Conservation (phyloP, 2,888 invertebrate genomes). For the Cantharis lateralis region DNA sequence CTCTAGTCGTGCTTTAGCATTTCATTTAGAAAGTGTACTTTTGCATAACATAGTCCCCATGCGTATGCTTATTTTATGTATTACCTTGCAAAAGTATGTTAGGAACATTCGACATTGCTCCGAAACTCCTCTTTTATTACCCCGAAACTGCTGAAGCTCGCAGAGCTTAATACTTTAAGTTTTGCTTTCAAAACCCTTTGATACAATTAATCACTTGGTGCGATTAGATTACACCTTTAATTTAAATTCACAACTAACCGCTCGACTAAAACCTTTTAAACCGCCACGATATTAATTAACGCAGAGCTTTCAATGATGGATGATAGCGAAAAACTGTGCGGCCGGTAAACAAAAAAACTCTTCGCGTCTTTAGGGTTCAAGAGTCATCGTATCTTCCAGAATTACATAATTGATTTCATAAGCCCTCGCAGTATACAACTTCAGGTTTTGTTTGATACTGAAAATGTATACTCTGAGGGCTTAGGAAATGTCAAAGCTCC, state of each 20-base stretch:
- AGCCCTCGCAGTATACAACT: slow-evolving; percentile 22
- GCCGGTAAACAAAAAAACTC: neutral
- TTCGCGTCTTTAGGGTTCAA: neutral
- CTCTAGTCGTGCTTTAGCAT: slow-evolving; percentile 26
- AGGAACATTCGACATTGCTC: neutral
- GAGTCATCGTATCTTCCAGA: neutral
- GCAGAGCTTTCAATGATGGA: neutral
- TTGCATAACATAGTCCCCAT: slow-evolving; percentile 27
- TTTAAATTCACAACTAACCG: slow-evolving; percentile 2
- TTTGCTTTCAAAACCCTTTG: neutral
- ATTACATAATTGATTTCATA: slow-evolving; percentile 7
- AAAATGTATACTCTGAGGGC: slow-evolving; percentile 24
- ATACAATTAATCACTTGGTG: neutral
- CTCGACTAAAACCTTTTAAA: neutral
- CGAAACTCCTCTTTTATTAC: slow-evolving; percentile 12
- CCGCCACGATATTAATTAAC: neutral
- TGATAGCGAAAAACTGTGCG: neutral
- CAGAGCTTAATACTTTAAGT: slow-evolving; percentile 8
- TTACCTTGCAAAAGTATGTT: slow-evolving; percentile 4
- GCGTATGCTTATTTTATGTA: slow-evolving; percentile 19
- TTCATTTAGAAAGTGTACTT: slow-evolving; percentile 27
- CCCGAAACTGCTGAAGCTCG: neutral
- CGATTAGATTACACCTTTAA: slow-evolving; percentile 8
- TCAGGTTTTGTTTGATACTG: slow-evolving; percentile 22
- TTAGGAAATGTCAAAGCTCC: slow-evolving; percentile 16